Percentiles rank a stretch among this genome's conserved stretches.
Evolutionary conservation across 2,888 invertebrate species (phyloP).

Genomic region (Eurytoma adleriae): DNA sequence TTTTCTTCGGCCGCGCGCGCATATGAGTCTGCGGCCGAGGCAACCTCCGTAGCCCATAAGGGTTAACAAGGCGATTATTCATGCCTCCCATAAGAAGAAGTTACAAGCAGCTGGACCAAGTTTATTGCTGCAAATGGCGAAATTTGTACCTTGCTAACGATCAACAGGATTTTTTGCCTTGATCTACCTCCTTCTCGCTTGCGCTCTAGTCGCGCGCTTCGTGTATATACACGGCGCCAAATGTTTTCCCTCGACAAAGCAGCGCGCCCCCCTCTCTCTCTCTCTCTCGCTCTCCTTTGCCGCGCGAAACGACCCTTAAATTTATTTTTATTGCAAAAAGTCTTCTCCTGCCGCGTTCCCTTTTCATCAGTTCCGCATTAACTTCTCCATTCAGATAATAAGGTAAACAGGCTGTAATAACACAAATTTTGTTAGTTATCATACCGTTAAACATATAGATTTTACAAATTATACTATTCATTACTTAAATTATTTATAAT

Average conservation of each 20-base stretch:
- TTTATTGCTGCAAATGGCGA: slow-evolving; percentile 75
- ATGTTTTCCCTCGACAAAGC: slow-evolving; percentile 42
- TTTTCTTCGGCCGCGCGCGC: slow-evolving; percentile 58
- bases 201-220: neutral
- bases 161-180: slow-evolving; percentile 66
- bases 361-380: no score
- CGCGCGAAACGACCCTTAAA: neutral
- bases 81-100: slow-evolving; percentile 74
- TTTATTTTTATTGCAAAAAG: no score
- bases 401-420: no score
- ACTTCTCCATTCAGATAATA: no score
- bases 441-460: no score
- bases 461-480: no score
- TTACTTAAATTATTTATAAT: no score
- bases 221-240: slow-evolving; percentile 8
- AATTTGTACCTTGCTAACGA: slow-evolving; percentile 76
- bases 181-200: slow-evolving; percentile 8
- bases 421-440: no score
- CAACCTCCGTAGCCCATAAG: slow-evolving; percentile 72
- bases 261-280: slow-evolving; percentile 1
- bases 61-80: slow-evolving; percentile 76
- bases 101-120: slow-evolving; percentile 73
- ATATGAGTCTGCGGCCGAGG: slow-evolving; percentile 50
- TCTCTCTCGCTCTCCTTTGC: neutral
- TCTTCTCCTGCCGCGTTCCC: no score